Percentiles rank a stretch among this genome's conserved stretches.
These are phyloP conservation scores for Aplocera efformata DNA, from an alignment of 2,888 invertebrate genomes.

Conservation along the genomic window DNA sequence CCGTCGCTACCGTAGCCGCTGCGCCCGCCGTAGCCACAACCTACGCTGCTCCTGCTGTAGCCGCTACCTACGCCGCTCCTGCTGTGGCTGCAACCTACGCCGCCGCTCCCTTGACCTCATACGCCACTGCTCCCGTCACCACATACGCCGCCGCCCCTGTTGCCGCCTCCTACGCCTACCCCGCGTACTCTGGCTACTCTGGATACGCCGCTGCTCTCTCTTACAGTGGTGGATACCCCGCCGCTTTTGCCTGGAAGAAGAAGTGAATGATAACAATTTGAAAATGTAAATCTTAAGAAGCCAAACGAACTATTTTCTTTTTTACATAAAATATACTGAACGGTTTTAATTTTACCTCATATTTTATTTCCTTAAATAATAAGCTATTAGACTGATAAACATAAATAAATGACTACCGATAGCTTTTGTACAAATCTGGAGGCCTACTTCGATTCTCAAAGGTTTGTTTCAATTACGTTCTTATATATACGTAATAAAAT, in stretches of 20 bases:
- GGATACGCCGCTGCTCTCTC: not conserved
- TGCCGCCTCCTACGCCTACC: not conserved
- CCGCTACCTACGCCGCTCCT: slow-evolving; percentile 12
- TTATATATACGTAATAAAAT: too few relatives aligned
- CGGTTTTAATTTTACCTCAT: too few relatives aligned
- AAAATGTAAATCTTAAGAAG: too few relatives aligned
- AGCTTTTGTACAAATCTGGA: too few relatives aligned
- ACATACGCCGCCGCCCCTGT: not conserved
- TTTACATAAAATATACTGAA: too few relatives aligned
- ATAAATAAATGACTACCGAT: too few relatives aligned
- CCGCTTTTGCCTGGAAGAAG: slow-evolving; percentile 17
- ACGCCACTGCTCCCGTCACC: not conserved
- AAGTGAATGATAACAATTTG: slow-evolving; percentile 1
- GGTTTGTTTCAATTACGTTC: too few relatives aligned
- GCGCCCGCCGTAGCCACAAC: slow-evolving; percentile 11
- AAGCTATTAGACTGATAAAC: too few relatives aligned
- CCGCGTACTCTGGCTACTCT: slow-evolving; percentile 4
- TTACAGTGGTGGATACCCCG: slow-evolving; percentile 44
- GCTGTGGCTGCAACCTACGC: not conserved
- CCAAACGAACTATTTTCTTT: too few relatives aligned
- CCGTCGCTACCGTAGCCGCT: not conserved
- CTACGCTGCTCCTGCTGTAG: slow-evolving; percentile 12
- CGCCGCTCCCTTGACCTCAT: slow-evolving; percentile 1
- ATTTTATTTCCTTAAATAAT: too few relatives aligned
- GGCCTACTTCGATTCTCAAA: too few relatives aligned